Evolutionary conservation across 64 coral and sea anemone genomes (phyloP).

Genomic region (Dendronephthya gigantea): DNA sequence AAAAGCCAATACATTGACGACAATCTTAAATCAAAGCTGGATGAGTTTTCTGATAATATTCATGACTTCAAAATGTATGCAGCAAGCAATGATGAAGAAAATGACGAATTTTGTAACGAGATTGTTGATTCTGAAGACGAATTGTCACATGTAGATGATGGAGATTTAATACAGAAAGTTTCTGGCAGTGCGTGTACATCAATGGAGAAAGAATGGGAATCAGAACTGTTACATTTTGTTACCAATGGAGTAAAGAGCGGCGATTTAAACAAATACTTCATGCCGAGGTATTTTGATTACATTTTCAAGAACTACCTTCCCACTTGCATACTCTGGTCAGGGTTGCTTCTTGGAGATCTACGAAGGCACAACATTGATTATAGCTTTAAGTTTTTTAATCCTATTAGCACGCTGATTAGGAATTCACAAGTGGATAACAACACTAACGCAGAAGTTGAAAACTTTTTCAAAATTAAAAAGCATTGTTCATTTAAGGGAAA

Average conservation of each 20-base stretch:
- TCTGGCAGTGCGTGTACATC: too few species aligned
- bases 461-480: slow-evolving; percentile 13
- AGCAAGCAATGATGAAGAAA: not conserved
- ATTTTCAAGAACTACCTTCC: slow-evolving; percentile 1
- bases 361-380: not conserved
- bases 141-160: not conserved
- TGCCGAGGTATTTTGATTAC: slow-evolving; percentile 11
- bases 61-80: not conserved
- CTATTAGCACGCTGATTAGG: not conserved
- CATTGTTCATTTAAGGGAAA: not conserved
- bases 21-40: not conserved
- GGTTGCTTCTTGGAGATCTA: slow-evolving; percentile 3
- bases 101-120: not conserved
- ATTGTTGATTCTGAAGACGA: not conserved
- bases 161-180: not conserved
- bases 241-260: not conserved
- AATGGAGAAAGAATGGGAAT: not conserved
- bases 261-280: slow-evolving; percentile 5
- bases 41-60: not conserved
- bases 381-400: not conserved
- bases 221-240: not conserved
- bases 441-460: slow-evolving; percentile 26
- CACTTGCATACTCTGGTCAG: not conserved
- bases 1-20: not conserved
- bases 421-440: slow-evolving; percentile 1